Percentiles rank a stretch among this genome's conserved stretches.
Conservation (phyloP, 1,140 invertebrate species). For the Drosophila lini region DNA sequence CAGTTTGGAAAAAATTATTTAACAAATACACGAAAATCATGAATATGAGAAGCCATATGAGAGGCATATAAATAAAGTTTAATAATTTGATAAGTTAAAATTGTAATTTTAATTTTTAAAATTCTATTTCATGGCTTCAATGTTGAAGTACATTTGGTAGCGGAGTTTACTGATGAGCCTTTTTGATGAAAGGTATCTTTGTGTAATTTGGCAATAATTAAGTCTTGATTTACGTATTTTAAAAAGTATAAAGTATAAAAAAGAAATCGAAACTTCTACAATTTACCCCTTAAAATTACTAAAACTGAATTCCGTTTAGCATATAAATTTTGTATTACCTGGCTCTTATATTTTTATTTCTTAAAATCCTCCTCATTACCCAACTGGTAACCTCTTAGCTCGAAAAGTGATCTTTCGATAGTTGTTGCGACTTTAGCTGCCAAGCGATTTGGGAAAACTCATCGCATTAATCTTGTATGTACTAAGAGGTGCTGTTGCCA, state of each 20-base stretch:
- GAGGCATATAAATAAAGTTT: too few relatives aligned
- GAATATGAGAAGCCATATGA: too few relatives aligned
- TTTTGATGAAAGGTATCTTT: too few relatives aligned
- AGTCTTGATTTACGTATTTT: background rate
- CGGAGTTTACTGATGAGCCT: too few relatives aligned
- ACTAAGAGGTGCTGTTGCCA: conserved; percentile 6
- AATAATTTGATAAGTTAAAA: too few relatives aligned
- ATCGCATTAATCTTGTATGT: conserved; percentile 3
- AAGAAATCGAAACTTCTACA: background rate
- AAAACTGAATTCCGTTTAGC: background rate
- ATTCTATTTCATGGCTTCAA: too few relatives aligned
- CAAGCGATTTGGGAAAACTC: background rate
- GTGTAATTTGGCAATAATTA: too few relatives aligned
- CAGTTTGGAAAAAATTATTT: too few relatives aligned
- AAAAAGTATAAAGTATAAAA: background rate
- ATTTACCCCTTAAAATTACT: background rate
- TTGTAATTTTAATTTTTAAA: too few relatives aligned
- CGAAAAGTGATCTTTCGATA: background rate
- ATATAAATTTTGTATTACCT: background rate
- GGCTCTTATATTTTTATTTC: background rate
- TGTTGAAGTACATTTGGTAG: too few relatives aligned
- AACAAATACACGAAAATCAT: too few relatives aligned
- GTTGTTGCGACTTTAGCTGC: background rate
- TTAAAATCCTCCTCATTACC: background rate
- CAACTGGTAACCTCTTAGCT: background rate